Percentiles rank a stretch among this genome's conserved stretches.
phyloP scores from a whole-genome alignment of 2,888 invertebrate genomes.

The Synergus laeviventris region DNA sequence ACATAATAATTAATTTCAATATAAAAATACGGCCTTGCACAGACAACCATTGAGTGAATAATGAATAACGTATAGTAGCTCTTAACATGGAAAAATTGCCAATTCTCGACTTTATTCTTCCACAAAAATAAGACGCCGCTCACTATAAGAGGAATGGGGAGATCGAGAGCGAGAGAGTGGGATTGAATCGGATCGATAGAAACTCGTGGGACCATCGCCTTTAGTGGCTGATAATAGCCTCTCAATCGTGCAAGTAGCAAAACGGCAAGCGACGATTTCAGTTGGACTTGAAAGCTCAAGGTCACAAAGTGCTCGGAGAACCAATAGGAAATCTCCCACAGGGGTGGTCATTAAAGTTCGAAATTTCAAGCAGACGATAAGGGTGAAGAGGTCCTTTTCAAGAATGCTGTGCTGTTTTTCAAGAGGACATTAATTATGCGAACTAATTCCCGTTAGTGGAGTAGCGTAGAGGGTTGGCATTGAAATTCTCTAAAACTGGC shows the following conservation, averaged over 20 bases:
- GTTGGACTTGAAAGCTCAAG: constrained; percentile 30
- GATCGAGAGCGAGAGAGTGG: background rate
- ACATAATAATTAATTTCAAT: too few relatives aligned
- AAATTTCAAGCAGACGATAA: constrained; percentile 7
- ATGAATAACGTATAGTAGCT: too few relatives aligned
- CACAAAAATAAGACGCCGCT: background rate
- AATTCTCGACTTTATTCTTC: background rate
- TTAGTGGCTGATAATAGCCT: constrained; percentile 24
- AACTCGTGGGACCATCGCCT: constrained; percentile 20
- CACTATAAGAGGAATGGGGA: background rate
- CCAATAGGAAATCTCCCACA: constrained; percentile 6
- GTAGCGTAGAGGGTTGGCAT: constrained; percentile 40
- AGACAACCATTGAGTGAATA: too few relatives aligned
- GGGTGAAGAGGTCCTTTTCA: constrained; percentile 11
- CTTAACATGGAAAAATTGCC: too few relatives aligned
- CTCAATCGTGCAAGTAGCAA: background rate
- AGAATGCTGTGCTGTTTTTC: constrained; percentile 32
- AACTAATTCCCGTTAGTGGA: constrained; percentile 11
- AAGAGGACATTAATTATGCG: constrained; percentile 40
- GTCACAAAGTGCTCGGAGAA: constrained; percentile 6
- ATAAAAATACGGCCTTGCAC: too few relatives aligned
- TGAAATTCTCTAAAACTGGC: constrained; percentile 54
- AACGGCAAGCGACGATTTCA: constrained; percentile 1
- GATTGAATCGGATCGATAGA: constrained; percentile 14
- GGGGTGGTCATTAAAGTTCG: constrained; percentile 28